Conservation (phyloP, 2,113 vertebrate genomes). For the Eulemur macaco region DNA sequence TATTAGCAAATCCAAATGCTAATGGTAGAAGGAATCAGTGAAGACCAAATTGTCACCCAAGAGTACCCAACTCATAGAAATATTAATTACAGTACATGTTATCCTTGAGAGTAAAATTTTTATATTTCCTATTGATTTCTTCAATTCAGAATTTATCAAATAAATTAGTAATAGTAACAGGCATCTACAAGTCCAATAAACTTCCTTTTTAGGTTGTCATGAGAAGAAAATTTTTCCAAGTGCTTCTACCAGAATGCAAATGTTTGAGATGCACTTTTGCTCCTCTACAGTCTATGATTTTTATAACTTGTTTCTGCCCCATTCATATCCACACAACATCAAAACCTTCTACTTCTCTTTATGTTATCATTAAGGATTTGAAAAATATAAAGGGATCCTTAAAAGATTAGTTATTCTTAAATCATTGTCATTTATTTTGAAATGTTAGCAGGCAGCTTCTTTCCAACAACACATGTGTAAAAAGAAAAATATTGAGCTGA, state of each 20-base stretch:
- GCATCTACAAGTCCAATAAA: background rate
- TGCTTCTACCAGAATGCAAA: conserved; percentile 9
- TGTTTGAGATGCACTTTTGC: background rate
- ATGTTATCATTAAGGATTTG: conserved; percentile 9
- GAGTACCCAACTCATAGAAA: background rate
- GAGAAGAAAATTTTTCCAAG: background rate
- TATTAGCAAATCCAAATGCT: background rate
- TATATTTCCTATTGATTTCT: conserved; percentile 13
- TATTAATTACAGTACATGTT: background rate
- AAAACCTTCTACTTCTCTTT: background rate
- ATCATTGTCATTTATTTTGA: conserved; percentile 38
- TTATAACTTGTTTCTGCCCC: background rate
- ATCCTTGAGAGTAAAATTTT: background rate
- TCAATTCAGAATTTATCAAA: background rate
- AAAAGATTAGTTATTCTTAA: background rate
- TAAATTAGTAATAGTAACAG: background rate
- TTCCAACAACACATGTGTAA: background rate
- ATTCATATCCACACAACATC: background rate
- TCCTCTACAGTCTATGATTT: background rate
- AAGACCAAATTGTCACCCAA: background rate
- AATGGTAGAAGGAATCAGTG: background rate
- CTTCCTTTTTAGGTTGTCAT: background rate
- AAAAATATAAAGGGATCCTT: background rate
- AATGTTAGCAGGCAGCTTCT: background rate
- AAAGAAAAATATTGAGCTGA: background rate